Conservation (phyloP, 2,888 invertebrate genomes). For the Apotomis capreana region DNA sequence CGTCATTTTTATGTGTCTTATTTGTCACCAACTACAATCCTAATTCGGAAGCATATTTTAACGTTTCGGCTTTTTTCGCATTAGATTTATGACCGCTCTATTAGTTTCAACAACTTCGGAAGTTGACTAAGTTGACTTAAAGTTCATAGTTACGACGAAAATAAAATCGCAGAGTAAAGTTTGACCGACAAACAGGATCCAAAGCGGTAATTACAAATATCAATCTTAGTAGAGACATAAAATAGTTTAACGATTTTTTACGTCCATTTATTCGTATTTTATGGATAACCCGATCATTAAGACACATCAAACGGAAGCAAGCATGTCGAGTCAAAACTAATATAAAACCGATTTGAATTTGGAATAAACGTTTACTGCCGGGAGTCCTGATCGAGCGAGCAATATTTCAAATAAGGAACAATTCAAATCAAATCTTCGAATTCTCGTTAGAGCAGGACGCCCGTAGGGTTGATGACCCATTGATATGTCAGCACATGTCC, state of each 20-base stretch:
- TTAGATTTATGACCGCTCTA: slow-evolving; percentile 27
- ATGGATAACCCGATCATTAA: slow-evolving; percentile 66
- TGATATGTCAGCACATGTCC: slow-evolving; percentile 79
- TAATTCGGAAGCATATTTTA: slow-evolving; percentile 18
- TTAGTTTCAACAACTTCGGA: slow-evolving; percentile 13
- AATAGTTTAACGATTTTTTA: slow-evolving; percentile 67
- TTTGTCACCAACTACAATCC: slow-evolving; percentile 30
- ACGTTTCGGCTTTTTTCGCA: slow-evolving; percentile 9
- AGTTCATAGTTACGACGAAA: slow-evolving; percentile 31
- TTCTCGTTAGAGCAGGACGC: slow-evolving; percentile 82
- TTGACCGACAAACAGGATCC: slow-evolving; percentile 29
- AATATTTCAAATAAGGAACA: slow-evolving; percentile 82
- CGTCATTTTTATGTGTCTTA: slow-evolving; percentile 25
- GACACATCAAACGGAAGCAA: slow-evolving; percentile 75
- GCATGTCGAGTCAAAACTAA: slow-evolving; percentile 66
- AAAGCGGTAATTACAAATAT: slow-evolving; percentile 52
- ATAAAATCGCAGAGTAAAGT: slow-evolving; percentile 16
- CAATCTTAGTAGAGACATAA: slow-evolving; percentile 68
- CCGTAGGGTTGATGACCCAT: slow-evolving; percentile 82
- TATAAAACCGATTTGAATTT: slow-evolving; percentile 70
- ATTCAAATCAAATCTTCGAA: slow-evolving; percentile 83
- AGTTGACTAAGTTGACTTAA: neutral
- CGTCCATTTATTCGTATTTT: slow-evolving; percentile 65
- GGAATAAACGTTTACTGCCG: slow-evolving; percentile 61
- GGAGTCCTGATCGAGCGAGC: slow-evolving; percentile 65